Percentiles rank a stretch among this genome's conserved stretches.
phyloP scores from a whole-genome alignment of 2,797 vertebrate genomes.

The Pyrocephalus nanus region DNA sequence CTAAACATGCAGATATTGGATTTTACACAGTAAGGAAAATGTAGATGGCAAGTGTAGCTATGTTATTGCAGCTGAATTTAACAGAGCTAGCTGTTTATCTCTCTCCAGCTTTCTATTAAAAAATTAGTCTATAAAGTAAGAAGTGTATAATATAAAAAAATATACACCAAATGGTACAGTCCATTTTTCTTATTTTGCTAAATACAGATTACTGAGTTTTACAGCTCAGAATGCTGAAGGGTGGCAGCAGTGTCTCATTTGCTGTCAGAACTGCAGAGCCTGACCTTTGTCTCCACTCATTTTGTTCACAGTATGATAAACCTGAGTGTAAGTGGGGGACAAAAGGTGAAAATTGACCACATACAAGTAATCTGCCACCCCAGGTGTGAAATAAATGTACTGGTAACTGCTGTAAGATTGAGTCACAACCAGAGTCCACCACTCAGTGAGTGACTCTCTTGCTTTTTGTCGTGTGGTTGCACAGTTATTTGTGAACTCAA shows the following conservation, averaged over 20 bases:
- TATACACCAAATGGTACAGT: neutral
- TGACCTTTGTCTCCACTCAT: neutral
- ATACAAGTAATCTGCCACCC: neutral
- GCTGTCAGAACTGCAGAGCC: neutral
- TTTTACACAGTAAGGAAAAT: neutral
- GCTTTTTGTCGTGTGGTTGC: neutral
- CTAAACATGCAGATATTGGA: neutral
- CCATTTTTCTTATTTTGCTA: neutral
- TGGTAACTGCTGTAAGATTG: neutral
- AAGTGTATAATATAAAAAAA: neutral
- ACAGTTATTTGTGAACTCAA: neutral
- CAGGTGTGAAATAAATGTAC: neutral
- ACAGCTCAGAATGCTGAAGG: neutral
- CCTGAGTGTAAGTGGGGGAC: accelerated
- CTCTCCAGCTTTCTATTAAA: neutral
- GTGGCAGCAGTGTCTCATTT: neutral
- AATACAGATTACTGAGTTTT: neutral
- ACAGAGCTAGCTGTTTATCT: neutral
- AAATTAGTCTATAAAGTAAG: neutral
- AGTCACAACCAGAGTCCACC: neutral
- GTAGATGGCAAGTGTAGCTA: neutral
- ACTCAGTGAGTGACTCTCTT: neutral
- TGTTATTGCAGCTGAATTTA: neutral
- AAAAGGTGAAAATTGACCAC: neutral
- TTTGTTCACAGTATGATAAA: conserved; percentile 1